Conservation (phyloP, 2,888 invertebrate genomes). For the Ephialtes manifestator region DNA sequence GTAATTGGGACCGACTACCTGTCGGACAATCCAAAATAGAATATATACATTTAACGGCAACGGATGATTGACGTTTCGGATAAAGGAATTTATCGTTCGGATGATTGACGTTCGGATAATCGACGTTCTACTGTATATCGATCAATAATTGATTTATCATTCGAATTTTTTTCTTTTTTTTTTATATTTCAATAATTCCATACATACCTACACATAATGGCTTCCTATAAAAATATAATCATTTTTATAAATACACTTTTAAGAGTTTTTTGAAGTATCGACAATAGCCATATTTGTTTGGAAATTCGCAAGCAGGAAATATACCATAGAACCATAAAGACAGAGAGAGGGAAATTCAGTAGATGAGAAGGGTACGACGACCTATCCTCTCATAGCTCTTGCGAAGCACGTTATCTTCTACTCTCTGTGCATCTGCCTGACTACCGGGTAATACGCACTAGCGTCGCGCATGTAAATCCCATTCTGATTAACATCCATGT, state of each 20-base stretch:
- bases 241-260: background rate
- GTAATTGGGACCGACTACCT: no score
- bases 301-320: background rate
- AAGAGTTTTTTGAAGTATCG: background rate
- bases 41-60: no score
- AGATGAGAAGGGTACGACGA: constrained; percentile 29
- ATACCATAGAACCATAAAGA: background rate
- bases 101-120: no score
- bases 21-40: no score
- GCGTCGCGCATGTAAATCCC: constrained; percentile 81
- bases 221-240: no score
- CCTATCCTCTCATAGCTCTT: constrained; percentile 71
- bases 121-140: no score
- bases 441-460: constrained; percentile 79
- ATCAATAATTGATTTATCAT: no score
- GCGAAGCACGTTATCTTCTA: constrained; percentile 79
- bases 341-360: constrained; percentile 24
- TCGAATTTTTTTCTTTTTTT: background rate
- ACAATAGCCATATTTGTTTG: background rate
- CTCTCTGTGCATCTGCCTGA: constrained; percentile 79
- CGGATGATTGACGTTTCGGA: no score
- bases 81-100: no score
- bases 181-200: background rate
- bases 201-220: background rate
- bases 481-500: constrained; percentile 83